Base-by-base conservation (phyloP, 2,113 vertebrate species). In the Romanogobio albipinnatus region DNA sequence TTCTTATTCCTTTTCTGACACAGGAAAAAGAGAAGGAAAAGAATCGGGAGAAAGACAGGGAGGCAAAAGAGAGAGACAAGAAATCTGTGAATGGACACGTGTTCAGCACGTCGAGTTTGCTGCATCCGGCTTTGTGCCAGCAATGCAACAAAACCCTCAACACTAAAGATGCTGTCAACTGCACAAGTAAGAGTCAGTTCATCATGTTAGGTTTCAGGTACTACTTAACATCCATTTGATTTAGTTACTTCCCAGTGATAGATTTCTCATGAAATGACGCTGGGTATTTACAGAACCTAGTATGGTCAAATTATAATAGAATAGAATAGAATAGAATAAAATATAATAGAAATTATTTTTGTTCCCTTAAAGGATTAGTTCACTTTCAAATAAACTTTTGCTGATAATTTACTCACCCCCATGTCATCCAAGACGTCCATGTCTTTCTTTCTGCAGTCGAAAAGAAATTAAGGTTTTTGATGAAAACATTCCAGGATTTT, bases 21-120 rank as follows among this genome's bases (percentile, higher is more conserved):
- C 95, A 98, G 92, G 97, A 98, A 91, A 97, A 96, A 66, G 97
- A 98, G 0, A 96, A 96, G 87, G 91, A 95, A 8, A 98, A 96
- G 87, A 95, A 93, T 66, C 95, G 91, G 84, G 96, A 97, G 1
- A 98, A 96, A 87, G 97, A 97, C 26, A 93, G 91, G 81, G 97
- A 97, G 59, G 92, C 93, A 58, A 97, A 96, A 85, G 96, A 97
- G 19, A 97, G 96, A 83, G 97, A 99, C 87, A 98, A 96, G 92
- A 97, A 96, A 91, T 88, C 83, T 0, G 8, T 96, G 73, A 98
- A 97, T 0, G 97, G 97, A 1, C 98, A 99, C 58, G 19, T 92
- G 2, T 99, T 98, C 91, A 93, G 93, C 77, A n/a, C 95, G 1
- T 91, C 93, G 5, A 85, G 92, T 0, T 84, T 93, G 0, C 91